Conservation (phyloP, 2,888 invertebrate genomes). For the Hipparchia sbordonii region DNA sequence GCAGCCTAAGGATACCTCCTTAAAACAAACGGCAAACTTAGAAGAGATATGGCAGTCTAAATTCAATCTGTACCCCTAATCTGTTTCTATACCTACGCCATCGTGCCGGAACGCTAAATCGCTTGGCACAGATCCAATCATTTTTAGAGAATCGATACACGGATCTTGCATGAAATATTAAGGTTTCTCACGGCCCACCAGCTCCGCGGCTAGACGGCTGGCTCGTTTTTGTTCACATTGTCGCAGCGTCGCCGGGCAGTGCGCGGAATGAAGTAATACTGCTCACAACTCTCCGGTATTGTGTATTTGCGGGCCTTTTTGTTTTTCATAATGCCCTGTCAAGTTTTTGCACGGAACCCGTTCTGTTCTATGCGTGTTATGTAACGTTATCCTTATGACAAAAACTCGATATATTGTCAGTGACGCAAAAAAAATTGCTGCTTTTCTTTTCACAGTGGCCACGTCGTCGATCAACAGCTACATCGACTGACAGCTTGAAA, state of each 20-base stretch:
- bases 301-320: constrained; percentile 73
- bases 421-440: background rate
- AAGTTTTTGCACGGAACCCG: constrained; percentile 59
- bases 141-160: no score
- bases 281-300: constrained; percentile 72
- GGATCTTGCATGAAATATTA: no score
- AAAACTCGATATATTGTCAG: background rate
- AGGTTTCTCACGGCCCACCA: no score
- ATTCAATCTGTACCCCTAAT: no score
- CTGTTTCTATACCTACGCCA: no score
- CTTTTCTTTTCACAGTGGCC: background rate
- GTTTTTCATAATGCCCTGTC: constrained; percentile 62
- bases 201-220: constrained; percentile 43
- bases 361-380: constrained; percentile 61
- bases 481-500: background rate
- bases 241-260: constrained; percentile 52
- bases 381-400: constrained; percentile 51
- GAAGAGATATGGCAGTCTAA: no score
- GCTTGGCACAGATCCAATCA: no score
- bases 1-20: no score
- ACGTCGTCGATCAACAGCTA: constrained; percentile 1
- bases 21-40: no score
- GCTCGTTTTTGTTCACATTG: constrained; percentile 68
- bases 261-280: constrained; percentile 79
- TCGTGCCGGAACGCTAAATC: no score